A percentile compares a stretch with the other conserved stretches of the same genome.
phyloP scores from a whole-genome alignment of 2,113 vertebrate genomes.

The Alligator sinensis region DNA sequence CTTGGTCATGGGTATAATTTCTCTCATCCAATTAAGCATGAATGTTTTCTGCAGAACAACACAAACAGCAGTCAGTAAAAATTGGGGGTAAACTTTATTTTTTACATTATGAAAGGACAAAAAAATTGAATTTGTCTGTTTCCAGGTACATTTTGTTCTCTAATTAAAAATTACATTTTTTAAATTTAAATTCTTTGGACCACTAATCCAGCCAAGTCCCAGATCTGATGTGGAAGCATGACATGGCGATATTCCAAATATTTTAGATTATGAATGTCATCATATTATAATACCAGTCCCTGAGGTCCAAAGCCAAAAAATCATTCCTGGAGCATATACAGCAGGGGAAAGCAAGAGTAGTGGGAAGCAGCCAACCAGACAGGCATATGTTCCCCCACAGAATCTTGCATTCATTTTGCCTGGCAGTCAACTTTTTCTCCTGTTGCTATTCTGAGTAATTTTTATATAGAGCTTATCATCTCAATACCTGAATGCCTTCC shows the following conservation, averaged over 20 bases:
- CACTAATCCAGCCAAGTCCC: neutral
- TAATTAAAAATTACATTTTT: neutral
- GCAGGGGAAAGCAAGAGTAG: neutral
- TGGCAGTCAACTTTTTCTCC: neutral
- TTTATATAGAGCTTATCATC: neutral
- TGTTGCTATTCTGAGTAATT: neutral
- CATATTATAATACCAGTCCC: neutral
- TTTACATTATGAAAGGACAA: neutral
- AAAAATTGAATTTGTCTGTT: neutral
- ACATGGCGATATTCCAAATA: neutral
- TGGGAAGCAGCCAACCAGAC: neutral
- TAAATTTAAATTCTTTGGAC: neutral
- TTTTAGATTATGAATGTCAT: neutral
- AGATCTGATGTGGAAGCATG: too few relatives aligned
- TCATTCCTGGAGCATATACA: neutral
- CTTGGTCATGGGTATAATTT: too few relatives aligned
- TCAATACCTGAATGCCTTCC: slow-evolving; percentile 25
- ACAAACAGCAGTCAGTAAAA: too few relatives aligned
- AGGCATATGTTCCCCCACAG: neutral
- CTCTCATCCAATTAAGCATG: neutral
- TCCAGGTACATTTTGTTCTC: neutral
- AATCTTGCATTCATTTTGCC: neutral
- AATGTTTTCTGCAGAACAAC: neutral
- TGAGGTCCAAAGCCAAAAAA: neutral
- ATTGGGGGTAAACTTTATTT: neutral